phyloP scores from a whole-genome alignment of 1,140 invertebrate species.

The Drosophila neocordata region DNA sequence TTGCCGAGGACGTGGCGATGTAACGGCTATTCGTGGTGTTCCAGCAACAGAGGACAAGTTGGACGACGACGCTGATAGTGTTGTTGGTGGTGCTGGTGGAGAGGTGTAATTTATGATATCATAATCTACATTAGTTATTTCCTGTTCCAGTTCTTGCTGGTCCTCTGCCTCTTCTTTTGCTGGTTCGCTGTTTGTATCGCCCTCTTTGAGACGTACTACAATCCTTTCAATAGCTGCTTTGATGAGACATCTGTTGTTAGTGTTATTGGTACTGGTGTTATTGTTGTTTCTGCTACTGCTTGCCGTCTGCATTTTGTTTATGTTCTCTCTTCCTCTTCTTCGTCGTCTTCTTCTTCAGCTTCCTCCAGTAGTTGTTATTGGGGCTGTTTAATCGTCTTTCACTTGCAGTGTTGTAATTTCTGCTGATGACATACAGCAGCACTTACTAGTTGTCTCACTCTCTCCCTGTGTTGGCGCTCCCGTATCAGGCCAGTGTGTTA shows the following conservation, averaged over 20 bases:
- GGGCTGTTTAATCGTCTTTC: slow-evolving; percentile 42
- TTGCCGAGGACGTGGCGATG: slow-evolving; percentile 18
- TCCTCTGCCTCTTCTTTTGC: background rate
- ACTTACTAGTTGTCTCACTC: slow-evolving; percentile 41
- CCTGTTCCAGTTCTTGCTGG: slow-evolving; percentile 9
- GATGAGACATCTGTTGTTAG: slow-evolving; percentile 52
- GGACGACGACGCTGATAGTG: background rate
- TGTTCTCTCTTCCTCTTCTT: slow-evolving; percentile 41
- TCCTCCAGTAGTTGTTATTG: slow-evolving; percentile 32
- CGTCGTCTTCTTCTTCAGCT: slow-evolving; percentile 37
- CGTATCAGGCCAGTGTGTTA: slow-evolving; percentile 3
- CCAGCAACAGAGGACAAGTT: background rate
- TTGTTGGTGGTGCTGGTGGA: background rate
- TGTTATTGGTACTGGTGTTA: slow-evolving; percentile 10
- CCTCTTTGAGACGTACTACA: slow-evolving; percentile 36
- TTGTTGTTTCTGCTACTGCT: slow-evolving; percentile 35
- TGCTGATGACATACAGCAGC: slow-evolving; percentile 72
- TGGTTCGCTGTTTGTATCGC: background rate
- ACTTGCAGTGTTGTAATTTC: slow-evolving; percentile 74
- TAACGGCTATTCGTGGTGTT: slow-evolving; percentile 20
- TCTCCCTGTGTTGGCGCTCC: slow-evolving; percentile 11
- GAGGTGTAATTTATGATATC: slow-evolving; percentile 65
- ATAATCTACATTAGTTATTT: slow-evolving; percentile 59
- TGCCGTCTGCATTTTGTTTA: slow-evolving; percentile 61
- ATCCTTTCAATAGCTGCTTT: slow-evolving; percentile 44